A percentile compares a stretch with the other conserved stretches of the same genome.
phyloP scores from a whole-genome alignment of 2,888 invertebrate genomes.

The Clepsis dumicolana region DNA sequence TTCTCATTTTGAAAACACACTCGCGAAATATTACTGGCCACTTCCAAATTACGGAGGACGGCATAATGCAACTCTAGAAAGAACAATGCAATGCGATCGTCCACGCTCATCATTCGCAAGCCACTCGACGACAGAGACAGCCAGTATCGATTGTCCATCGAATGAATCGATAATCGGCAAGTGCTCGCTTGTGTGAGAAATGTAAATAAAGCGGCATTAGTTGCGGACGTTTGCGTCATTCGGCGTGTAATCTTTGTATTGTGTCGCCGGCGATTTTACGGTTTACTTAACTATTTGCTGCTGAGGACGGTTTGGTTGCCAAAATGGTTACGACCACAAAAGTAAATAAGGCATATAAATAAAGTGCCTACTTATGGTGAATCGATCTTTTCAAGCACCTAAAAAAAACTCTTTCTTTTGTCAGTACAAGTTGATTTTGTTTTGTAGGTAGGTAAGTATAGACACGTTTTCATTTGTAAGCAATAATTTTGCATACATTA shows the following conservation, averaged over 20 bases:
- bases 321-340: constrained; percentile 32
- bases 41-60: constrained; percentile 40
- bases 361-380: background rate
- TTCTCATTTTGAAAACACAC: background rate
- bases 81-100: constrained; percentile 45
- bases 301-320: constrained; percentile 4
- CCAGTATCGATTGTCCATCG: constrained; percentile 47
- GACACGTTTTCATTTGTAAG: background rate
- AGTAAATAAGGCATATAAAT: constrained; percentile 4
- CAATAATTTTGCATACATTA: background rate
- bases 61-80: constrained; percentile 47
- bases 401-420: background rate
- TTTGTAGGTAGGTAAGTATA: background rate
- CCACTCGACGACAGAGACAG: constrained; percentile 60
- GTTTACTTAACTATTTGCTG: constrained; percentile 42
- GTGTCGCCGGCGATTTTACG: constrained; percentile 40
- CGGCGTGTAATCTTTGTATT: constrained; percentile 46
- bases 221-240: constrained; percentile 54
- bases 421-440: background rate
- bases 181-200: constrained; percentile 58
- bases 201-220: constrained; percentile 58
- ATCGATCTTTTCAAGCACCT: background rate
- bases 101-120: constrained; percentile 54
- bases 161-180: constrained; percentile 55
- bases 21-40: constrained; percentile 14